These are phyloP conservation scores for Gadus chalcogrammus DNA, from an alignment of 2,113 vertebrate species.

Conservation along the genomic window DNA sequence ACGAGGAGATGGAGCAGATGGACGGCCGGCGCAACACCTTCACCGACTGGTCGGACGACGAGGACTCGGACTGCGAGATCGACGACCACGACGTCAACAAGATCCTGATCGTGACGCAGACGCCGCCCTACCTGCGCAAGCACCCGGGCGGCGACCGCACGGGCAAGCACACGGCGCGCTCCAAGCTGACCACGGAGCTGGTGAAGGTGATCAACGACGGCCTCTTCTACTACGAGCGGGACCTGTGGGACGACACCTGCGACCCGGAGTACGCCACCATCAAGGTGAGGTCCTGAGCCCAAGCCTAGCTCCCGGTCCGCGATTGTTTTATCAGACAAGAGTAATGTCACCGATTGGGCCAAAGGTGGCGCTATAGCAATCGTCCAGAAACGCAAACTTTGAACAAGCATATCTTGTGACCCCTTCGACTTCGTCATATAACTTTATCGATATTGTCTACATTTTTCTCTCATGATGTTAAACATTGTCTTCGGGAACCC, in stretches of 20 bases:
- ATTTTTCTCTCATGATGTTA: no score
- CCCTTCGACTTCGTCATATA: no score
- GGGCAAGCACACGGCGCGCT: conserved; percentile 88
- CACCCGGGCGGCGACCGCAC: conserved; percentile 95
- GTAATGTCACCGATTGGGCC: no score
- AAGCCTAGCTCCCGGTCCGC: no score
- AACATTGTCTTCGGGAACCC: no score
- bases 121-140: conserved; percentile 92
- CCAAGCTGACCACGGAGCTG: conserved; percentile 90
- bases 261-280: conserved; percentile 97
- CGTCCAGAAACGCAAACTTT: no score
- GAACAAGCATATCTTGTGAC: no score
- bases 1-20: conserved; percentile 98
- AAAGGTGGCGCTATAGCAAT: no score
- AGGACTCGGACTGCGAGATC: conserved; percentile 93
- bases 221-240: conserved; percentile 96
- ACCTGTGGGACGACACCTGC: conserved; percentile 94
- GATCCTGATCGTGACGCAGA: conserved; percentile 97
- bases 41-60: conserved; percentile 96
- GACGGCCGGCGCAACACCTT: conserved; percentile 96
- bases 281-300: conserved; percentile 79
- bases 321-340: no score
- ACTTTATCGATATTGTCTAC: no score
- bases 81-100: conserved; percentile 96
- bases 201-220: conserved; percentile 97